phyloP scores from a whole-genome alignment of 2,888 invertebrate genomes.

The Coelinius sp. region DNA sequence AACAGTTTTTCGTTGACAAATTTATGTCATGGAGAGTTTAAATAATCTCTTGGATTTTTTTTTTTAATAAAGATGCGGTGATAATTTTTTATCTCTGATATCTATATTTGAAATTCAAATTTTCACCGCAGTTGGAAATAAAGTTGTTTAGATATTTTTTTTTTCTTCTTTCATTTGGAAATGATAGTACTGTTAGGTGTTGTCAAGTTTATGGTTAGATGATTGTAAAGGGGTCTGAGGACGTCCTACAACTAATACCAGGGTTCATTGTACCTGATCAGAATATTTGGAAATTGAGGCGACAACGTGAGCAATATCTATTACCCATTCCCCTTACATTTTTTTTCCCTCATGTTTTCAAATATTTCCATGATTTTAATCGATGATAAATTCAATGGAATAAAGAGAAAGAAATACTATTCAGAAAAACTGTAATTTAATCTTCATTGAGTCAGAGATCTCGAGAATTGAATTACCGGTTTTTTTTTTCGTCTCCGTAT shows the following conservation, averaged over 20 bases:
- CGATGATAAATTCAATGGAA: conserved; percentile 7
- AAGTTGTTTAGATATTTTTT: not conserved
- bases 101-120: not conserved
- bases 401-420: not conserved
- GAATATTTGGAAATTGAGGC: conserved; percentile 54
- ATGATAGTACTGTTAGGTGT: not conserved
- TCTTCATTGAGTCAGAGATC: conserved; percentile 34
- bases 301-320: not conserved
- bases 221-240: not conserved
- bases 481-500: conserved; percentile 3
- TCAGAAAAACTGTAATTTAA: conserved; percentile 26
- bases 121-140: not conserved
- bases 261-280: conserved; percentile 58
- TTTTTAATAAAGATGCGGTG: not conserved
- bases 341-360: conserved; percentile 21
- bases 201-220: not conserved
- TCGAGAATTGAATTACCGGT: conserved; percentile 33
- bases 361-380: conserved; percentile 12
- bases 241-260: not conserved
- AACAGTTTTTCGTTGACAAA: not conserved
- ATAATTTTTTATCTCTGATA: conserved; percentile 10
- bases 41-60: not conserved
- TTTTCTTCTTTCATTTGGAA: not conserved
- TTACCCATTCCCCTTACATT: not conserved
- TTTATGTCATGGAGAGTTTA: not conserved